Evolutionary conservation across 2,113 vertebrate species (phyloP).

Genomic region (Chitala chitala): DNA sequence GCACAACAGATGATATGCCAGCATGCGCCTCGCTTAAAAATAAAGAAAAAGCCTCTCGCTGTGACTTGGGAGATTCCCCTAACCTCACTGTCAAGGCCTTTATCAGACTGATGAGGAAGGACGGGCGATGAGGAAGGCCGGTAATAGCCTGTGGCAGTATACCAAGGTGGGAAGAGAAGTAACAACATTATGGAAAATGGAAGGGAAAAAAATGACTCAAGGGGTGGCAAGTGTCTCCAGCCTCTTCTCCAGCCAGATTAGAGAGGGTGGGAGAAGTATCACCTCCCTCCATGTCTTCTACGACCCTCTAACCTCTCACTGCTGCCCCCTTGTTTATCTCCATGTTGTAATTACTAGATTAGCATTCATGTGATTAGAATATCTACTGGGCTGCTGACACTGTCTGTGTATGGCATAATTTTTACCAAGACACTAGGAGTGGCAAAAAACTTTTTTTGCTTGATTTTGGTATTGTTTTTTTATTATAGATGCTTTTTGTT

Average conservation of each 20-base stretch:
- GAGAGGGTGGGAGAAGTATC: background rate
- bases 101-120: background rate
- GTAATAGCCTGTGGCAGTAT: constrained; percentile 6
- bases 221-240: background rate
- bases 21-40: background rate
- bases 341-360: too few species aligned
- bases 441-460: too few species aligned
- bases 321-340: too few species aligned
- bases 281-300: background rate
- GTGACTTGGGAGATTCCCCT: background rate
- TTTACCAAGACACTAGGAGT: too few species aligned
- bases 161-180: background rate
- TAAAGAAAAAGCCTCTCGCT: constrained; percentile 9
- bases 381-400: too few species aligned
- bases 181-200: background rate
- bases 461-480: too few species aligned
- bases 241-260: background rate
- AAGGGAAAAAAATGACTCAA: background rate
- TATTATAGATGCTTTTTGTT: too few species aligned
- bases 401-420: too few species aligned
- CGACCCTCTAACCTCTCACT: background rate
- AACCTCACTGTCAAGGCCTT: constrained; percentile 13
- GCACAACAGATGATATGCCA: constrained; percentile 15
- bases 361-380: background rate
- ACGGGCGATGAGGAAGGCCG: background rate